Percentiles rank a stretch among this genome's conserved stretches.
Evolutionary conservation across 2,797 vertebrate species (phyloP).

Genomic region (Liparis tanakae): DNA sequence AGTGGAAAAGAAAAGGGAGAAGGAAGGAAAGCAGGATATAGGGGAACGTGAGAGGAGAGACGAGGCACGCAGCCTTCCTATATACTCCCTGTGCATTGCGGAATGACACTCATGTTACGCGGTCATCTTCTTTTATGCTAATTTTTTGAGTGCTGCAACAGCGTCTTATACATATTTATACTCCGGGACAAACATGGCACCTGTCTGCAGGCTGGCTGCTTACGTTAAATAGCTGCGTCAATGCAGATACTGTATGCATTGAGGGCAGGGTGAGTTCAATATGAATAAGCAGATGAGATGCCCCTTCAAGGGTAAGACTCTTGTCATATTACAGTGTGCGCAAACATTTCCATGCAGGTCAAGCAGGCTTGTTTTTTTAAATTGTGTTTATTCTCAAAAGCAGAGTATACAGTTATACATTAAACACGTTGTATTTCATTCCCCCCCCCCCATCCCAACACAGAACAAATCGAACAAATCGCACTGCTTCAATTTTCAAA

Average conservation of each 20-base stretch:
- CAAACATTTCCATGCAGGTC: slow-evolving; percentile 29
- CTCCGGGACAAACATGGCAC: slow-evolving; percentile 58
- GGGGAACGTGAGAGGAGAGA: slow-evolving; percentile 29
- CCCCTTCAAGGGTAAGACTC: slow-evolving; percentile 37
- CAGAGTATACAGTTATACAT: too few relatives aligned
- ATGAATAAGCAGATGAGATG: slow-evolving; percentile 53
- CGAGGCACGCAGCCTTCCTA: slow-evolving; percentile 59
- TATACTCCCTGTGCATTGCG: slow-evolving; percentile 66
- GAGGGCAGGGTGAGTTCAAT: slow-evolving; percentile 52
- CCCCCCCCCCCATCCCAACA: too few relatives aligned
- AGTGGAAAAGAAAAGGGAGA: neutral
- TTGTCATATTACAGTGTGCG: slow-evolving; percentile 15
- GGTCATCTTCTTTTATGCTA: slow-evolving; percentile 79
- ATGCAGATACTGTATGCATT: slow-evolving; percentile 55
- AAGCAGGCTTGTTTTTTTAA: neutral
- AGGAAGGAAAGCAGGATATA: neutral
- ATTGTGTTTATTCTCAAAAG: too few relatives aligned
- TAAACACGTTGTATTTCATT: too few relatives aligned
- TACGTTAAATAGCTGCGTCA: slow-evolving; percentile 62
- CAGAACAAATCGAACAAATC: too few relatives aligned
- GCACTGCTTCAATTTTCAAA: too few relatives aligned
- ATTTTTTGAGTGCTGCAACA: slow-evolving; percentile 69
- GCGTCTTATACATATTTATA: slow-evolving; percentile 74
- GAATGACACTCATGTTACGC: slow-evolving; percentile 70
- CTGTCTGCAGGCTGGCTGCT: slow-evolving; percentile 63